Percentiles rank a stretch among this genome's conserved stretches.
phyloP scores from a whole-genome alignment of 1,140 invertebrate species.

The Chironomus tepperi region DNA sequence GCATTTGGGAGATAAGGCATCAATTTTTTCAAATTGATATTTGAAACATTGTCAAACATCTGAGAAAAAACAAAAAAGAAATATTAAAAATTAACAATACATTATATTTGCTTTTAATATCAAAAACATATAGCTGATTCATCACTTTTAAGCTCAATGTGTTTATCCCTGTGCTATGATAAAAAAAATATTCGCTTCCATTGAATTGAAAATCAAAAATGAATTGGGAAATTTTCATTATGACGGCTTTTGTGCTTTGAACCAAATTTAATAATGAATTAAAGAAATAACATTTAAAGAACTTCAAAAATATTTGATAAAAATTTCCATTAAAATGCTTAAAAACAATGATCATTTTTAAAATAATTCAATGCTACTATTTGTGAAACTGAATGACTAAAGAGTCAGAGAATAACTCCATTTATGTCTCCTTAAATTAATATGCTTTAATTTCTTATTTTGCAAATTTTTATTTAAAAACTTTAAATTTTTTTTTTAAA shows the following conservation, averaged over 20 bases:
- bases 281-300: not conserved
- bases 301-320: not conserved
- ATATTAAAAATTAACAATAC: not conserved
- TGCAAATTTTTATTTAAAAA: too few relatives aligned
- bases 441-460: not conserved
- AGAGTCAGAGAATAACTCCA: not conserved
- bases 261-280: not conserved
- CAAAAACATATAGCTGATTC: slow-evolving; percentile 5
- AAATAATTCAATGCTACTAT: not conserved
- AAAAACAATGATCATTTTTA: not conserved
- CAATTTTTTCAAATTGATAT: too few relatives aligned
- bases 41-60: too few relatives aligned
- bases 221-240: not conserved
- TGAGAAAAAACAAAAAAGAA: not conserved
- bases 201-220: not conserved
- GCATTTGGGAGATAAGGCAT: too few relatives aligned
- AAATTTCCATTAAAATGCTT: not conserved
- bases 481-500: too few relatives aligned
- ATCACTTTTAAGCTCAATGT: not conserved
- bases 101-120: not conserved
- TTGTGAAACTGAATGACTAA: not conserved
- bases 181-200: not conserved
- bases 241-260: too few relatives aligned
- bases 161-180: not conserved
- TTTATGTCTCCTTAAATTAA: not conserved